Conservation (phyloP, 2,888 invertebrate species). For the Toxonevra muliebris region DNA sequence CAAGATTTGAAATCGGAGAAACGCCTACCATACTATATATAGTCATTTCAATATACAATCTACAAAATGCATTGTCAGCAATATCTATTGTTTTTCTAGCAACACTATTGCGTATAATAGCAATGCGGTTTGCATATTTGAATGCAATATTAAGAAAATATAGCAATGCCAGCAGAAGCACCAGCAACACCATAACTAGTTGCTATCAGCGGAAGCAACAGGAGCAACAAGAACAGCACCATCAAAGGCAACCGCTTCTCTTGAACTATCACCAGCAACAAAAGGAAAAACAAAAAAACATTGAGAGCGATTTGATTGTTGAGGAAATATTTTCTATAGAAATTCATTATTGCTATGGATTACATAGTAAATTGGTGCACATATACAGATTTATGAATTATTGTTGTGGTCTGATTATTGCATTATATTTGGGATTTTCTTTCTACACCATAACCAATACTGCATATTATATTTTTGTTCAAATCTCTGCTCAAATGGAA, state of each 20-base stretch:
- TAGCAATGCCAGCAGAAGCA: conserved; percentile 1
- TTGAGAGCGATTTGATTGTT: conserved; percentile 5
- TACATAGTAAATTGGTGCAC: conserved; percentile 52
- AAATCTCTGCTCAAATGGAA: conserved; percentile 48
- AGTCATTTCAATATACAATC: conserved; percentile 45
- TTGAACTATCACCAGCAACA: conserved; percentile 18
- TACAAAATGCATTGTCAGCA: conserved; percentile 51
- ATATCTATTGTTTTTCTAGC: no score
- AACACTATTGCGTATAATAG: no score
- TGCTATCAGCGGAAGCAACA: no score
- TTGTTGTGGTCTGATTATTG: conserved; percentile 52
- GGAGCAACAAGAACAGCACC: no score
- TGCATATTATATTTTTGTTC: conserved; percentile 55
- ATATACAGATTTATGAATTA: conserved; percentile 53
- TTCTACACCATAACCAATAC: conserved; percentile 55
- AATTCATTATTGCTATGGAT: conserved; percentile 51
- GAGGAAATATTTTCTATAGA: conserved; percentile 51
- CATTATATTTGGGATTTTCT: conserved; percentile 53
- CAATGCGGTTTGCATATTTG: conserved; percentile 52
- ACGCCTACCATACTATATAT: conserved; percentile 44
- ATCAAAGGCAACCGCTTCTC: conserved; percentile 1
- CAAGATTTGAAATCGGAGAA: no score
- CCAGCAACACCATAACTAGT: no score
- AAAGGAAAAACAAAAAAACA: no score
- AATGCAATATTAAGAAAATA: conserved; percentile 46